Percentiles rank a stretch among this genome's conserved stretches.
Evolutionary conservation across 2,797 vertebrate genomes (phyloP).

Genomic region (Austrolebias charrua): DNA sequence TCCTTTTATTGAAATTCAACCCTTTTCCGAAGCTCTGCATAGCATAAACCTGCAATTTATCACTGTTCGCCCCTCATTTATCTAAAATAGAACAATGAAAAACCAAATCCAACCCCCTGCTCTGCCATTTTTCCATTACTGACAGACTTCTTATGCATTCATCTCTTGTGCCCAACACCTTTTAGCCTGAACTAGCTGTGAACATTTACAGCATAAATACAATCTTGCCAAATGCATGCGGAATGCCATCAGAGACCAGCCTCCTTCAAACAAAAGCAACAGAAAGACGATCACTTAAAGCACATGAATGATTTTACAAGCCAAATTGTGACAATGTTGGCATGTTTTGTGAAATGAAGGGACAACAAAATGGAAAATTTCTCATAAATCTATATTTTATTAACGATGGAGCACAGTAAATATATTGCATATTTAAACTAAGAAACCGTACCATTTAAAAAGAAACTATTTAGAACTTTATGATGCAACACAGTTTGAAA

Average conservation of each 20-base stretch:
- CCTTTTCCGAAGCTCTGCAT: constrained; percentile 17
- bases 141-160: constrained; percentile 37
- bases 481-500: no score
- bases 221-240: neutral
- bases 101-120: constrained; percentile 21
- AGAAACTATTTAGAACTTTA: no score
- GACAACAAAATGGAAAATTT: no score
- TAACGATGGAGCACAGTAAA: no score
- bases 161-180: constrained; percentile 24
- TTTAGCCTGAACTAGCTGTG: constrained; percentile 22
- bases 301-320: neutral
- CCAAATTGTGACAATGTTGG: no score
- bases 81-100: constrained; percentile 24
- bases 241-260: constrained; percentile 15
- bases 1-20: constrained; percentile 26
- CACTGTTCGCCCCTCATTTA: constrained; percentile 29
- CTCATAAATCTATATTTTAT: no score
- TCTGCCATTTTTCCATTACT: constrained; percentile 33
- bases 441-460: no score
- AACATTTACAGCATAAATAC: constrained; percentile 27
- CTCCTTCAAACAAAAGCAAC: constrained; percentile 14
- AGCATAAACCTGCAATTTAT: constrained; percentile 35
- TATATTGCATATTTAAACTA: no score
- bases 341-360: no score
- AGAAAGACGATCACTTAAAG: neutral